Base-by-base conservation (phyloP, 2,113 vertebrate genomes). In the Neolamprologus cancellatus region DNA sequence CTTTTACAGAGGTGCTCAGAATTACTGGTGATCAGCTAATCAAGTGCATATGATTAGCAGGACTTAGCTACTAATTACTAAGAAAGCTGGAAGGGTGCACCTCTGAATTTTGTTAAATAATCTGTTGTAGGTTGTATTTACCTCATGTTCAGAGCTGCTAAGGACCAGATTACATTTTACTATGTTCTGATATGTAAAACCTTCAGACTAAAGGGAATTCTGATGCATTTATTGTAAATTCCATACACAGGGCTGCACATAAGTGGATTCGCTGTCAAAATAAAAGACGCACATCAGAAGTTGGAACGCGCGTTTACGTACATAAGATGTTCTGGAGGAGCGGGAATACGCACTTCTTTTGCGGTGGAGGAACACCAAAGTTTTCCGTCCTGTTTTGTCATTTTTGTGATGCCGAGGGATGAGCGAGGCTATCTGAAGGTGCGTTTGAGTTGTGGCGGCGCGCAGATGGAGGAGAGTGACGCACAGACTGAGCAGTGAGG, bases 401-500 rank as follows among this genome's bases (percentile, higher is more conserved):
- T 69, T 69, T 15, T 10, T 34, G 54, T 50, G 83, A 86, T 39
- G 57, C 17, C 41, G 52, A 59, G 34, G 82, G 83, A 90, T 79
- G 66, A 59, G 54, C 4, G 76, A 69, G 81, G 79, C 46, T 39
- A 17, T 69, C 74, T 66, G 80, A 79, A 44, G 87, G 78, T 25
- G 57, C 8, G 71, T 89, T 86, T 76, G 78, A 88, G 81, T 85
- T 90, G 90, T 79, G 89, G 89, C 79, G 82, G 89, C 88, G 90
- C 66, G 79, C 84, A 78, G 90, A 92, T 92, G 90, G 89, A 83
- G 78, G 79, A 52, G 78, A 53, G 83, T 94, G 94, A 95, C 93
- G 90, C 95, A 94, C 91, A 81, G 54, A 50, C 86, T 3, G 80
- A 86, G 85, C 91, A 79, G 84, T 92, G 95, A 91, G 93, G 91